Percentiles rank a stretch among this genome's conserved stretches.
Evolutionary conservation across 2,888 invertebrate genomes (phyloP).

Genomic region (Alloplasta piceator): DNA sequence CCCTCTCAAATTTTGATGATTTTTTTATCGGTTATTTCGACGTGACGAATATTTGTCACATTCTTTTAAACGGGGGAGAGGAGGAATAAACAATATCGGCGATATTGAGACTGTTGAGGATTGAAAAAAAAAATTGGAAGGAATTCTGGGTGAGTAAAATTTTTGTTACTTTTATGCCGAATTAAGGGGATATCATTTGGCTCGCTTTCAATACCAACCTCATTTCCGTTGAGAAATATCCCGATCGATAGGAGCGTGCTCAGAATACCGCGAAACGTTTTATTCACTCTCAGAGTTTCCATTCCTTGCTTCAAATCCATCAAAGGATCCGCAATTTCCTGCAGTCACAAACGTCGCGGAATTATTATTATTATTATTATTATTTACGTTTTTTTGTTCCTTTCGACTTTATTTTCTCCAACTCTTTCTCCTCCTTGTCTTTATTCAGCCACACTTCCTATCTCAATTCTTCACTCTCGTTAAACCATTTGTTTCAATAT

Average conservation of each 20-base stretch:
- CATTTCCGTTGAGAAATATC: slow-evolving; percentile 96
- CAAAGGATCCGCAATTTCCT: slow-evolving; percentile 99
- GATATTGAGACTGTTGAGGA: not conserved
- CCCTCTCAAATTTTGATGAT: not conserved
- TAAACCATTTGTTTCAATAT: slow-evolving; percentile 31
- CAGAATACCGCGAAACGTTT: slow-evolving; percentile 97
- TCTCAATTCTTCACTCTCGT: slow-evolving; percentile 24
- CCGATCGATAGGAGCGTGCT: slow-evolving; percentile 97
- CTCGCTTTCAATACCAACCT: slow-evolving; percentile 81
- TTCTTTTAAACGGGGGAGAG: not conserved
- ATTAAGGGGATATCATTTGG: slow-evolving; percentile 81
- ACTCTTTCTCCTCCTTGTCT: not conserved
- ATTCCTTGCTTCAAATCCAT: slow-evolving; percentile 99
- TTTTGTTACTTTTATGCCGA: slow-evolving; percentile 17
- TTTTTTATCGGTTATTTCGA: not conserved
- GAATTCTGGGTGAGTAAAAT: slow-evolving; percentile 17
- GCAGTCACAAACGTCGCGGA: slow-evolving; percentile 65
- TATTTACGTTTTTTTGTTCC: slow-evolving; percentile 20
- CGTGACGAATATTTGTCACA: not conserved
- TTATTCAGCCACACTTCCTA: not conserved
- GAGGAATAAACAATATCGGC: not conserved
- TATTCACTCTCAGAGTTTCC: slow-evolving; percentile 94
- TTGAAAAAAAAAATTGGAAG: not conserved
- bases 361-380: slow-evolving; percentile 35
- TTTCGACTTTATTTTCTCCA: not conserved